Evolutionary conservation across 1,140 invertebrate species (phyloP).

Genomic region (Penaeus japonicus): DNA sequence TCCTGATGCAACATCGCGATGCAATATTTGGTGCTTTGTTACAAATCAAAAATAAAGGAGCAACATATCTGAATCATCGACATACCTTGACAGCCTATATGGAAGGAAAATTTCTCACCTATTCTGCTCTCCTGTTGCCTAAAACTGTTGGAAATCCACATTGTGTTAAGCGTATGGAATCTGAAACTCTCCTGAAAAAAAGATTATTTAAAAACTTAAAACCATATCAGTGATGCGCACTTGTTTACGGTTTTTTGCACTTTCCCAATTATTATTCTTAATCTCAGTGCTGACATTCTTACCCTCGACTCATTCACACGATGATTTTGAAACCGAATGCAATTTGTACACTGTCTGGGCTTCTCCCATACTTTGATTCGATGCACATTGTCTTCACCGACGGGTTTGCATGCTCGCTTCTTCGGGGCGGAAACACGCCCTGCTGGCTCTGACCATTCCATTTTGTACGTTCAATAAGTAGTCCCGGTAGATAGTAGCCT

Average conservation of each 20-base stretch:
- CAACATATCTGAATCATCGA: too few relatives aligned
- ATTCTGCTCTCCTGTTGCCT: too few relatives aligned
- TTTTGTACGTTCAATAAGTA: constrained; percentile 13
- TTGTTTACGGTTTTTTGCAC: constrained; percentile 20
- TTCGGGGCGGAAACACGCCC: neutral
- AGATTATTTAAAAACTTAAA: neutral
- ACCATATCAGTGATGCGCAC: constrained; percentile 18
- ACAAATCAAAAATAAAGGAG: too few relatives aligned
- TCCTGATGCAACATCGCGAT: neutral
- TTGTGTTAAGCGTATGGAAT: constrained; percentile 9
- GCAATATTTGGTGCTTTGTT: constrained; percentile 1
- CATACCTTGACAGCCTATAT: neutral
- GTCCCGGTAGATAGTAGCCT: neutral
- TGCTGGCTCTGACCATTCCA: constrained; percentile 9
- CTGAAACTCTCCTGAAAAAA: neutral
- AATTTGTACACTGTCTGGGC: neutral
- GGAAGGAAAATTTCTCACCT: too few relatives aligned
- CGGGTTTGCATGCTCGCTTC: constrained; percentile 23
- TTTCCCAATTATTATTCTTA: neutral
- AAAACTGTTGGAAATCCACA: constrained; percentile 20
- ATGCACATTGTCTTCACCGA: neutral
- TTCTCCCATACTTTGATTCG: constrained; percentile 4
- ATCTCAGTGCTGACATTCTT: neutral
- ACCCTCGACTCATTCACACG: neutral
- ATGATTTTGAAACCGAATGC: neutral